Evolutionary conservation across 1,140 invertebrate species (phyloP), one percentile per base, ranked within the genome.

Genomic region (Dinothrombium tinctorium): DNA sequence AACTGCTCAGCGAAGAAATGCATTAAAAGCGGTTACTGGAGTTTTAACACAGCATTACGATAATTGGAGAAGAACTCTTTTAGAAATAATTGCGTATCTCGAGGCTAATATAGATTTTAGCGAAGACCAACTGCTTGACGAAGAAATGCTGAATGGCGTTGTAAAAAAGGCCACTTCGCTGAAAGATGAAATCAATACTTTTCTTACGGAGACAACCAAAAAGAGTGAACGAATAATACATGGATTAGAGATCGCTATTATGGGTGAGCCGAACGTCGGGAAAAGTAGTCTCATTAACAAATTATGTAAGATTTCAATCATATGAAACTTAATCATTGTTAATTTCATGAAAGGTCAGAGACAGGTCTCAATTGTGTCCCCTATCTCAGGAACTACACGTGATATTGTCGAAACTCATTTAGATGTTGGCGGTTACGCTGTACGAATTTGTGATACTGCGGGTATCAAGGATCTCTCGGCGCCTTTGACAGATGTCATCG

Each of bases 31-130:
- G 60, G 71, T 75, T 51, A 64, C 69, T 33, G 81, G 81, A 20
- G 59, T 61, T 21, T 56, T 83, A 0, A 68, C 63, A 33, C 63
- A 65, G 32, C 52, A 79, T 0, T 86, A 81, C 47, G 59, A 64
- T 20, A 56, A 60, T 31, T 87, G 81, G 80, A 66, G 71, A 37
- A 50, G 62, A 12, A 56, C n/a, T 23, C 21, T 38, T 23, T 42
- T 46, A 19, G 44, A 42, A 45, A 38, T 51, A 12, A 54, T 73
- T 24, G 78, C 80, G 2, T 64, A 72, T 59, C 50, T 82, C 12
- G 82, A 87, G 60, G 81, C 81, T 6, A 77, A 71, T 49, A 81
- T 87, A 50, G 81, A 89, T 58, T 89, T 89, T 56, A 68, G 72
- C 44, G 83, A 89, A 58, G 80, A 83, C 49, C 77, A 87, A 47